phyloP scores from a whole-genome alignment of 2,888 invertebrate genomes.

The Copidosoma aretas region DNA sequence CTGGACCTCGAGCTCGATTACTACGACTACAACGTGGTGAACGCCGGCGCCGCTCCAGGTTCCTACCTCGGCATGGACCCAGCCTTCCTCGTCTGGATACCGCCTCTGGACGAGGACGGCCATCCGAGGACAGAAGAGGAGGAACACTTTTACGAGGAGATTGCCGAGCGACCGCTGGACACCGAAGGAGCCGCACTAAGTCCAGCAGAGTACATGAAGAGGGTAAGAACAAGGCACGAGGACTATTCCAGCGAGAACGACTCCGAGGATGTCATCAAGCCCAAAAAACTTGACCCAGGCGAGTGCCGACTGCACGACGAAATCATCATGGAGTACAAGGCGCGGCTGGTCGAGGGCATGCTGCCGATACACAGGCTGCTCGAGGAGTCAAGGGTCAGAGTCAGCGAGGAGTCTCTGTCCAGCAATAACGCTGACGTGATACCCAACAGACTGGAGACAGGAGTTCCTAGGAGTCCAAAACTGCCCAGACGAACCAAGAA shows the following conservation, averaged over 20 bases:
- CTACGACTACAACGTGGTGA: slow-evolving; percentile 87
- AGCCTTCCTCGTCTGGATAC: slow-evolving; percentile 86
- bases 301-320: slow-evolving; percentile 50
- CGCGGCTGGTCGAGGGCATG: slow-evolving; percentile 52
- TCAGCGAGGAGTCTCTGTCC: slow-evolving; percentile 37
- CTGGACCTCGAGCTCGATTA: slow-evolving; percentile 84
- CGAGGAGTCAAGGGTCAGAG: slow-evolving; percentile 54
- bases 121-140: slow-evolving; percentile 39
- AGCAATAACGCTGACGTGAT: slow-evolving; percentile 24
- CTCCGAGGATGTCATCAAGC: slow-evolving; percentile 32
- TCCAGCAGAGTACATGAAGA: slow-evolving; percentile 52
- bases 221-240: slow-evolving; percentile 40
- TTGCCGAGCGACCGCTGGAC: slow-evolving; percentile 31
- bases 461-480: not conserved
- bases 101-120: slow-evolving; percentile 71
- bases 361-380: slow-evolving; percentile 54
- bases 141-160: slow-evolving; percentile 19
- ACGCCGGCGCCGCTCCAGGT: slow-evolving; percentile 81
- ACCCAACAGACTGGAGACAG: slow-evolving; percentile 33
- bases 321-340: slow-evolving; percentile 53
- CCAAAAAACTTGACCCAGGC: slow-evolving; percentile 33
- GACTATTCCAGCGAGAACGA: slow-evolving; percentile 25
- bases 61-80: slow-evolving; percentile 90
- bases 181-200: slow-evolving; percentile 53
- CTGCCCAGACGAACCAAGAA: not conserved